Evolutionary conservation across 2,113 vertebrate species (phyloP), one percentile per base, ranked within the genome.

Genomic region (Nannobrachium achirus): DNA sequence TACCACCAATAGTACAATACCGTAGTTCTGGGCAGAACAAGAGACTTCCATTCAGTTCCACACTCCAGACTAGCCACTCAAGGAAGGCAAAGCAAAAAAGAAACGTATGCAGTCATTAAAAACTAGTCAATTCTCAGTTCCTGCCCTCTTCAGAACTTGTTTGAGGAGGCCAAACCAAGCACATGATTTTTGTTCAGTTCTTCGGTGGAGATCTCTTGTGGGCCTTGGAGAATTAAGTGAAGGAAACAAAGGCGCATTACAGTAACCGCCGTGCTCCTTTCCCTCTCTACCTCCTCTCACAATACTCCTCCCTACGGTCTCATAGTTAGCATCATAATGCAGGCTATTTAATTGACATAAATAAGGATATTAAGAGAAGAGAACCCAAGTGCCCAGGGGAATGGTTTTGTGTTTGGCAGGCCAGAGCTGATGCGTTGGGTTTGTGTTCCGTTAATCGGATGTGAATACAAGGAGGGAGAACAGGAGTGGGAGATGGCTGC

Each of bases 251-350:
- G 73, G 46, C 20, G 63, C 80, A 82, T 73, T 83, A 89, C 82
- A 85, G 82, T 85, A 78, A 73, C 77, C 25, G 18, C 60, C 73
- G 78, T 78, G 51, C 57, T 66, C 61, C 68, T 48, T 66, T 69
- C 56, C 56, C 55, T 40, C 13, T 52, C 40, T 18, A 13, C 20
- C 20, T 44, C 56, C 65, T 68, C 66, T 71, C 63, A 69, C 68
- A 59, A 62, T 78, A 63, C 71, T 73, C 71, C 63, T 51, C 63
- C 42, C 63, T 82, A 79, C 66, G 85, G 79, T 83, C 82, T 85
- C 81, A 84, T 80, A 72, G 76, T 89, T 90, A 86, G 86, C 89
- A 88, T 91, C 78, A 90, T 86, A 90, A 91, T 92, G 85, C 82
- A 79, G 25, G 73, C 50, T 76, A 86, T 88, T 88, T 82, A 86